Evolutionary conservation across 2,113 vertebrate genomes (phyloP).

Genomic region (Cottus gobio): DNA sequence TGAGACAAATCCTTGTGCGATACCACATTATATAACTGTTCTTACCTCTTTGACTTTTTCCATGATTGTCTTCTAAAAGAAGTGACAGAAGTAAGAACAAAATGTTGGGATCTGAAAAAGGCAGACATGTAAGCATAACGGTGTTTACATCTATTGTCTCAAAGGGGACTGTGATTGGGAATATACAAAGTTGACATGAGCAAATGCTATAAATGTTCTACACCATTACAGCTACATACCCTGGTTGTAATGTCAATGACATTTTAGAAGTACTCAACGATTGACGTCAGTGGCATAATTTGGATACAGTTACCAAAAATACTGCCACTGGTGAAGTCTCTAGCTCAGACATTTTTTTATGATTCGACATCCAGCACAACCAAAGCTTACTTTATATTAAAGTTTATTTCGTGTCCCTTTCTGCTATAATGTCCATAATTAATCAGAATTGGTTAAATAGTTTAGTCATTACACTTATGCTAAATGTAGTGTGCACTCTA

Average conservation of each 20-base stretch:
- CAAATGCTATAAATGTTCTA: constrained; percentile 19
- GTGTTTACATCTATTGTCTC: constrained; percentile 15
- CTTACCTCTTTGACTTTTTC: constrained; percentile 52
- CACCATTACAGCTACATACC: constrained; percentile 7
- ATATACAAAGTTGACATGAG: constrained; percentile 2
- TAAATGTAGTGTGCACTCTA: constrained; percentile 58
- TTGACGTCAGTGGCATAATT: neutral
- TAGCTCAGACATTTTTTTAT: neutral
- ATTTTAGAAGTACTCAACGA: neutral
- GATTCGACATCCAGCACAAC: neutral
- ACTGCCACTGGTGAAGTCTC: neutral
- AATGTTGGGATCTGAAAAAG: constrained; percentile 21
- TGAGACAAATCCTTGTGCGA: constrained; percentile 69
- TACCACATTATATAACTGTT: constrained; percentile 62
- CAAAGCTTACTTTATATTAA: constrained; percentile 5
- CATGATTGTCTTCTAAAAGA: constrained; percentile 45
- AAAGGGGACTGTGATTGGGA: constrained; percentile 2
- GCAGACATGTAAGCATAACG: neutral
- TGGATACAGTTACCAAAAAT: neutral
- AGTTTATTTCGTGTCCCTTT: constrained; percentile 5
- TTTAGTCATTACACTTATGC: constrained; percentile 5
- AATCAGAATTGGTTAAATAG: constrained; percentile 10
- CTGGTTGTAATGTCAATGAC: constrained; percentile 1
- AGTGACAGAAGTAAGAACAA: constrained; percentile 27
- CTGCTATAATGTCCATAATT: constrained; percentile 4